Evolutionary conservation across 2,888 invertebrate species (phyloP).

Genomic region (Microplitis deprimator): DNA sequence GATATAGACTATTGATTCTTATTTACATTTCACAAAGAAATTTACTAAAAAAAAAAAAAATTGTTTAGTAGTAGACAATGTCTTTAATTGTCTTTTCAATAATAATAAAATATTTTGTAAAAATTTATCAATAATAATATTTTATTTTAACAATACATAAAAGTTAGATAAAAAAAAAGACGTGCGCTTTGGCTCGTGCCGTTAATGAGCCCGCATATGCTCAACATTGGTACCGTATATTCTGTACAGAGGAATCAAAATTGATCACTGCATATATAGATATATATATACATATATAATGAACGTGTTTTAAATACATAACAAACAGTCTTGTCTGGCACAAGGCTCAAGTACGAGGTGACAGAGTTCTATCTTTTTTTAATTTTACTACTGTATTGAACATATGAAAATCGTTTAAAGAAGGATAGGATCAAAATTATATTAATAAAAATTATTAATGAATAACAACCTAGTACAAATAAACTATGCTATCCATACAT

Average conservation of each 20-base stretch:
- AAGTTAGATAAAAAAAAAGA: conserved; percentile 47
- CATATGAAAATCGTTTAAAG: conserved; percentile 15
- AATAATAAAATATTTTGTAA: not conserved
- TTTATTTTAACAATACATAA: conserved; percentile 22
- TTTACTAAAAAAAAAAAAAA: not conserved
- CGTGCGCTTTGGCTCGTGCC: conserved; percentile 67
- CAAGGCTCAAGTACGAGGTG: conserved; percentile 27
- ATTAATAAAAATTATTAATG: too few relatives aligned
- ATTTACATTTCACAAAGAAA: too few relatives aligned
- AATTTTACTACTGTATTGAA: not conserved
- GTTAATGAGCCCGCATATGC: conserved; percentile 66
- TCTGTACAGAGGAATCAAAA: conserved; percentile 40
- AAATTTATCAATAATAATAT: conserved; percentile 3
- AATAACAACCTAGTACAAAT: too few relatives aligned
- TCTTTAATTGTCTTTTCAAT: not conserved
- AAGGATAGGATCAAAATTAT: not conserved
- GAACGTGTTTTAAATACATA: conserved; percentile 61
- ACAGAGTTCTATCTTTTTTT: not conserved
- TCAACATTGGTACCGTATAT: conserved; percentile 18
- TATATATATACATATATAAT: not conserved
- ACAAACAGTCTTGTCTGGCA: conserved; percentile 54
- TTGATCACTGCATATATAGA: conserved; percentile 47
- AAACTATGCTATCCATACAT: too few relatives aligned
- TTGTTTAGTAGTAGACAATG: not conserved
- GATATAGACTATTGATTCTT: too few relatives aligned